These are phyloP conservation scores for Lycocorax pyrrhopterus DNA, from an alignment of 2,113 vertebrate genomes.

Conservation along the genomic window DNA sequence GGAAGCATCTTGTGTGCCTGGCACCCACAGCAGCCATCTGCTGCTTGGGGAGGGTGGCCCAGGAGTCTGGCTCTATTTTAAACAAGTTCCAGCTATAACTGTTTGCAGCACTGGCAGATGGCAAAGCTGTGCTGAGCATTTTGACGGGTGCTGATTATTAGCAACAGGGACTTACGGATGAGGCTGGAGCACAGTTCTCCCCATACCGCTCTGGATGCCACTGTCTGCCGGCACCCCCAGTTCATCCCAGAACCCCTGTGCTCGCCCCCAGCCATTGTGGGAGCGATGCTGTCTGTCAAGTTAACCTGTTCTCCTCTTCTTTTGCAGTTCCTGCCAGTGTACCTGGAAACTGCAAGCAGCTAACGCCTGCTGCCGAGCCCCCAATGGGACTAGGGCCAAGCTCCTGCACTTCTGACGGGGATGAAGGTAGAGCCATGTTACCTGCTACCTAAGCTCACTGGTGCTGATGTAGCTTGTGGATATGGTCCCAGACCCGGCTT, in stretches of 20 bases:
- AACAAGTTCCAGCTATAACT: not conserved
- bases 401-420: constrained; percentile 70
- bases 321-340: not conserved
- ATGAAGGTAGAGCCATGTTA: constrained; percentile 73
- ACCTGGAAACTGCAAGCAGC: not conserved
- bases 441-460: constrained; percentile 59
- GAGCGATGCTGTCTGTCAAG: accelerated
- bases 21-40: constrained; percentile 17
- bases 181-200: not conserved
- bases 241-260: accelerated
- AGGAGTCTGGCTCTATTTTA: not conserved
- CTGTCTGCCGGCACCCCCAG: not conserved
- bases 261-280: accelerated
- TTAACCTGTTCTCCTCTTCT: not conserved
- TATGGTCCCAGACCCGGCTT: constrained; percentile 59
- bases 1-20: constrained; percentile 32
- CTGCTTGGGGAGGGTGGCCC: not conserved
- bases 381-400: constrained; percentile 60
- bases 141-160: accelerated
- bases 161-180: not conserved
- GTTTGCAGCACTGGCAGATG: not conserved
- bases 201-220: accelerated
- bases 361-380: not conserved
- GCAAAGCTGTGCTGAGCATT: not conserved
- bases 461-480: constrained; percentile 69